These are phyloP conservation scores for Megamerina dolium DNA, from an alignment of 2,888 invertebrate species.

Conservation along the genomic window DNA sequence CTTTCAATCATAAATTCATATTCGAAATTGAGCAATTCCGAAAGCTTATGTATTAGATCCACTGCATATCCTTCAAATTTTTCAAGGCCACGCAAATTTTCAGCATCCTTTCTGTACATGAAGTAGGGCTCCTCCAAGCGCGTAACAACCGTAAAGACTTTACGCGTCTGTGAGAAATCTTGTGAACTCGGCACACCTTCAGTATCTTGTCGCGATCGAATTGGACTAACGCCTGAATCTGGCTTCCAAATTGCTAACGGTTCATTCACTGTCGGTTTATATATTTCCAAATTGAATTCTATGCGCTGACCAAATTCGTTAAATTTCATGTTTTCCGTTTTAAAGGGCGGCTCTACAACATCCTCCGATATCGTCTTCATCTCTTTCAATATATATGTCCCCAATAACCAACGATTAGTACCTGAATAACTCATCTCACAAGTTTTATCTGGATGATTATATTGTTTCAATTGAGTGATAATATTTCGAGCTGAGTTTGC, in stretches of 20 bases:
- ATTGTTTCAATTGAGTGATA: slow-evolving; percentile 31
- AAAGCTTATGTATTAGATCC: slow-evolving; percentile 79
- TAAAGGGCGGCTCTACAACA: slow-evolving; percentile 56
- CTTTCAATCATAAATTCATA: slow-evolving; percentile 67
- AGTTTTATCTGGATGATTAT: slow-evolving; percentile 28
- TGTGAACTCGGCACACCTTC: slow-evolving; percentile 32
- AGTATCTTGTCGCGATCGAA: slow-evolving; percentile 23
- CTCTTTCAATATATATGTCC: slow-evolving; percentile 60
- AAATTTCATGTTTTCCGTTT: slow-evolving; percentile 55
- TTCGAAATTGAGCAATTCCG: slow-evolving; percentile 62
- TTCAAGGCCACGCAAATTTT: slow-evolving; percentile 52
- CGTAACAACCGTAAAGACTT: slow-evolving; percentile 65
- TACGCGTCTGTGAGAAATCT: slow-evolving; percentile 54
- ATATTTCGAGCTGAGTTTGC: slow-evolving; percentile 57
- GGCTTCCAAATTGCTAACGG: slow-evolving; percentile 47
- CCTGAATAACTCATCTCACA: slow-evolving; percentile 24
- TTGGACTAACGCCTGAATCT: slow-evolving; percentile 30
- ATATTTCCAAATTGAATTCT: slow-evolving; percentile 52
- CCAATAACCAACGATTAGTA: slow-evolving; percentile 50
- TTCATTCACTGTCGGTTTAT: slow-evolving; percentile 45
- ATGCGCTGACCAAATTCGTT: slow-evolving; percentile 57
- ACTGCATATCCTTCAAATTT: slow-evolving; percentile 84
- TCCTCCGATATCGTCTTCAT: slow-evolving; percentile 62
- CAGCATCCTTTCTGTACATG: slow-evolving; percentile 55
- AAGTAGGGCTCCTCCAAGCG: slow-evolving; percentile 71